Conservation (phyloP, 2,797 vertebrate species). For the Periparus ater region DNA sequence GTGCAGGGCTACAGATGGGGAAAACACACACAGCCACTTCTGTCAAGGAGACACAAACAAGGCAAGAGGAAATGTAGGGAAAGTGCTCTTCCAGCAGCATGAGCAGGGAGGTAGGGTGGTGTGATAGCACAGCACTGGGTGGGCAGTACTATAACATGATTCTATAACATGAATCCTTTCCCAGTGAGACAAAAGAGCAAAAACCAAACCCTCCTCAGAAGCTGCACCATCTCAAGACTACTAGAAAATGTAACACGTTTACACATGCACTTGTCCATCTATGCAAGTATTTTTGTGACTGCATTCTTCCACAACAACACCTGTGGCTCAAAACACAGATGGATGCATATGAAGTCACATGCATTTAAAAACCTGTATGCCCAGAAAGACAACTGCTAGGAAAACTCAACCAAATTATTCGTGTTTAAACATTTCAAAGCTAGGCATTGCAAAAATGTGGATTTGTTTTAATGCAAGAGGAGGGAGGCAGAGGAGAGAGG, state of each 20-base stretch:
- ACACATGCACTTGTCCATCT: not conserved
- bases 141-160: not conserved
- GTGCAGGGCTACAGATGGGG: conserved; percentile 4
- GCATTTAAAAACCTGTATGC: not conserved
- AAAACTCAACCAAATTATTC: not conserved
- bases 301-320: not conserved
- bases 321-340: not conserved
- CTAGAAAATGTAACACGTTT: not conserved
- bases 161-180: not conserved
- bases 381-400: not conserved
- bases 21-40: not conserved
- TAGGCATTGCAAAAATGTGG: not conserved
- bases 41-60: not conserved
- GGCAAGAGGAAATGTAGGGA: not conserved
- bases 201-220: not conserved
- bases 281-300: not conserved
- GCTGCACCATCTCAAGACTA: not conserved
- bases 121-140: not conserved
- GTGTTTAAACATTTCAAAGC: not conserved
- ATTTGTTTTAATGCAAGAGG: not conserved
- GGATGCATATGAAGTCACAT: not conserved
- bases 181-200: not conserved
- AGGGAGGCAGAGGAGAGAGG: not conserved
- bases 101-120: not conserved
- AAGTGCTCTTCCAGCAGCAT: not conserved